phyloP scores from a whole-genome alignment of 1,140 invertebrate genomes.

The Nebria ingens region DNA sequence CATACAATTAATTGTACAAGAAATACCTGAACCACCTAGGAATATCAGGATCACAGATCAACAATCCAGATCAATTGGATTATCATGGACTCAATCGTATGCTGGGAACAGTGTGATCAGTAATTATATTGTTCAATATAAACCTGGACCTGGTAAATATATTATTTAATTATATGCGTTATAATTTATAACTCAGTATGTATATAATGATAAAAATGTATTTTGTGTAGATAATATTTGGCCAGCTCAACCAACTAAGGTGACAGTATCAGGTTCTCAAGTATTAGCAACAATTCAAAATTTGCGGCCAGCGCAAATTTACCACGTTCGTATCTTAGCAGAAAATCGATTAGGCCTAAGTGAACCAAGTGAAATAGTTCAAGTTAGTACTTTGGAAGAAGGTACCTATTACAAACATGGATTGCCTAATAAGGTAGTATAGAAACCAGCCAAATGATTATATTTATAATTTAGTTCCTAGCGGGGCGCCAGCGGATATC shows the following conservation, averaged over 20 bases:
- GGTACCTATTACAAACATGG: slow-evolving; percentile 42
- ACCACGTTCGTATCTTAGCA: slow-evolving; percentile 80
- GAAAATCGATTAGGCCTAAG: slow-evolving; percentile 81
- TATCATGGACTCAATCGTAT: slow-evolving; percentile 77
- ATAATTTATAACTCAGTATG: too few species aligned
- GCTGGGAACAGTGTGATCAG: slow-evolving; percentile 81
- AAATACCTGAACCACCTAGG: slow-evolving; percentile 76
- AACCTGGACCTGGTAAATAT: slow-evolving; percentile 62
- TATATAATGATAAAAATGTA: background rate
- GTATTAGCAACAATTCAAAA: slow-evolving; percentile 66
- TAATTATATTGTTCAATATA: slow-evolving; percentile 79
- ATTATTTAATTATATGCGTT: too few species aligned
- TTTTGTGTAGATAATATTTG: slow-evolving; percentile 46
- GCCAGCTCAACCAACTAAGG: slow-evolving; percentile 64
- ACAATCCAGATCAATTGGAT: slow-evolving; percentile 62
- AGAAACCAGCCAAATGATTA: slow-evolving; percentile 16
- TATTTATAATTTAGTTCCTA: slow-evolving; percentile 75
- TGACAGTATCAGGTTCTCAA: slow-evolving; percentile 66
- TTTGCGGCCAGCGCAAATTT: slow-evolving; percentile 77
- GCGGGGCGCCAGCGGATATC: slow-evolving; percentile 74
- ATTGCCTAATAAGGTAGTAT: background rate
- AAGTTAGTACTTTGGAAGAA: slow-evolving; percentile 74
- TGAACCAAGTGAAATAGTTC: slow-evolving; percentile 72
- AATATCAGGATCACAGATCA: slow-evolving; percentile 76
- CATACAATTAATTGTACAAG: slow-evolving; percentile 85